Base-by-base conservation (phyloP, 1,140 invertebrate genomes). In the Drosophila littoralis region DNA sequence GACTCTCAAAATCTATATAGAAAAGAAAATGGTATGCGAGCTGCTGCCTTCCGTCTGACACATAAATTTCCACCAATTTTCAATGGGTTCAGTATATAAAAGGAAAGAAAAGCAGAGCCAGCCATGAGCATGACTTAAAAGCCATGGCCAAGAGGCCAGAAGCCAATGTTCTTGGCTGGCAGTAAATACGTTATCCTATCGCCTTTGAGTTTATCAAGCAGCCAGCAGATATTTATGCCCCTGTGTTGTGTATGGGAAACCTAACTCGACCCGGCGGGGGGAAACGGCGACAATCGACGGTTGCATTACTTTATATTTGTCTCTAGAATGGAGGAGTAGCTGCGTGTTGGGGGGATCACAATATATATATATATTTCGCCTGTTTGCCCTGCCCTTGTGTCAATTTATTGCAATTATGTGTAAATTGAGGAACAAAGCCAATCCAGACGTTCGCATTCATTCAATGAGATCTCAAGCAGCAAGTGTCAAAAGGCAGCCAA, bases 321-420 rank as follows among this genome's bases (percentile, higher is more conserved):
- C 46, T 9, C n/a, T 43, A 32, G 15, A 58, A 28, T 42, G 22
- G 22, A 28, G 6, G 17, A 28, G 35, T n/a, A 40, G 33, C 15
- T 22, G 15, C 35, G 12, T 48, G 8, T 66, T 8, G 7, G 2
- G 10, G 36, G 32, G 36, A 7, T 10, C 12, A 35, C 63, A 76
- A 80, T 77, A 67, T 64, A 80, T 77, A 80, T 77, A 66, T 64
- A 80, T 79, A 15, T 46, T 50, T 51, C 42, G 28, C 57, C 40
- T 38, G 17, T 50, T 67, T 68, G 51, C 48, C 17, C 43, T 9
- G 28, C 28, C 12, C 70, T 61, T 71, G 45, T 83, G 66, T 80
- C 79, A 88, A 88, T 88, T 88, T 88, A 88, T 89, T 80, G 84
- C 83, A 88, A 89, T 88, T 88, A 88, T 83, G 83, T 88, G 83